Conservation (phyloP, 2,113 vertebrate species). For the Setophaga petechia region DNA sequence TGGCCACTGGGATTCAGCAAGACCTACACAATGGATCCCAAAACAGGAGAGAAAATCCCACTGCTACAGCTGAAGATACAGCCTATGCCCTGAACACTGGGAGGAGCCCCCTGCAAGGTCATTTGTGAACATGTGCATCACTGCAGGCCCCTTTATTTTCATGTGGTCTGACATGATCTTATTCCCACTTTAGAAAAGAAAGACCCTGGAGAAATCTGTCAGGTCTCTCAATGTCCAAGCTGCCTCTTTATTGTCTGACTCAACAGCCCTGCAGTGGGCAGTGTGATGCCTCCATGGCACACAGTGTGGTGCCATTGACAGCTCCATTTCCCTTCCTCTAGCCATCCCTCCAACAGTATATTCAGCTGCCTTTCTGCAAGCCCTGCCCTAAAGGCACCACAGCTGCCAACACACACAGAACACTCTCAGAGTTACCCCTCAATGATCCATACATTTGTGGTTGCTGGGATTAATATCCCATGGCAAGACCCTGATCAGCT, state of each 20-base stretch:
- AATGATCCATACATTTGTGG: neutral
- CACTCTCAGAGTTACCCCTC: neutral
- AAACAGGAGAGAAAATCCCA: neutral
- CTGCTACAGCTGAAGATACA: neutral
- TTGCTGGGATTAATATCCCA: neutral
- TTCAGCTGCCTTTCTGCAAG: neutral
- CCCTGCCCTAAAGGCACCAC: neutral
- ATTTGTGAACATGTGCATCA: neutral
- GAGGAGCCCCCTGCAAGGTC: neutral
- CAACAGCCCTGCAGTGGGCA: neutral
- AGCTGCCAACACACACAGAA: neutral
- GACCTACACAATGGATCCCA: neutral
- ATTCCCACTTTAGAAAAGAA: neutral
- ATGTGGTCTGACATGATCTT: neutral
- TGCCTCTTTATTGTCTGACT: neutral
- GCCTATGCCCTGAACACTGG: neutral
- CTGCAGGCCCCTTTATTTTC: neutral
- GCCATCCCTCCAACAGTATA: neutral
- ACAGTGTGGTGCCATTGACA: fast-evolving
- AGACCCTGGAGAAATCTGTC: neutral
- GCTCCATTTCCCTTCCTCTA: neutral
- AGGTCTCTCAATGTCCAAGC: neutral
- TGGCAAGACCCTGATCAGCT: neutral
- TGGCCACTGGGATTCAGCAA: neutral
- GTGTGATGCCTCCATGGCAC: fast-evolving